Evolutionary conservation across 2,797 vertebrate species (phyloP), one percentile per base, ranked within the genome.

Genomic region (Pitangus sulphuratus): DNA sequence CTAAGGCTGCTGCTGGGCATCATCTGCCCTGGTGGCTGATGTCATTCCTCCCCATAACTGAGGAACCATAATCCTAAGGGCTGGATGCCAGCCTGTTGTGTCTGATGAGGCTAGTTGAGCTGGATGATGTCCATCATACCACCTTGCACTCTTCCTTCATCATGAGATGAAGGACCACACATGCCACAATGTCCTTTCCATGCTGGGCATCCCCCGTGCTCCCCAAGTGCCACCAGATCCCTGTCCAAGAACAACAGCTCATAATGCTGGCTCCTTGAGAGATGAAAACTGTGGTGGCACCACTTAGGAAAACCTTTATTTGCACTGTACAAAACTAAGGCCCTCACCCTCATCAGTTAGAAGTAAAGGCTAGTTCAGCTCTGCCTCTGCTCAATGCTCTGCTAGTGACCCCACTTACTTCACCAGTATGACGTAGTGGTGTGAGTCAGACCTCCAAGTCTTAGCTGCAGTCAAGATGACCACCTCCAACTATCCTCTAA

Each of bases 181-280:
- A 18, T 48, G 54, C 51, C 33, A 47, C 60, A 33, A 28, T 54
- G 19, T 37, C 37, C 40, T 75, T 66, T 81, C 64, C 2, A 1
- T 51, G 35, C n/a, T 64, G 78, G 30, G 6, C 30, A 17, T n/a
- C 22, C 28, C 28, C 26, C 18, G 15, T 22, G 42, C 16, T 84
- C 15, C 48, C 37, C 56, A 69, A 1, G 31, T 28, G 35, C 40
- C 80, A 64, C 25, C 40, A 78, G 45, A n/a, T 64, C 19, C 40
- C 40, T 39, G 9, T 69, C 44, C 51, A 84, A 50, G 58, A 60
- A 20, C 31, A 70, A 6, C 0, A 0, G 15, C 39, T 71, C 18
- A 42, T 42, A 53, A 54, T 0, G 0, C 50, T 82, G 71, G 12
- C 12, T 72, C 22, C 33, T 1, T 45, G 2, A 15, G 13, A 30